Evolutionary conservation across 2,888 invertebrate genomes (phyloP).

Genomic region (Trissoscelio sp.): DNA sequence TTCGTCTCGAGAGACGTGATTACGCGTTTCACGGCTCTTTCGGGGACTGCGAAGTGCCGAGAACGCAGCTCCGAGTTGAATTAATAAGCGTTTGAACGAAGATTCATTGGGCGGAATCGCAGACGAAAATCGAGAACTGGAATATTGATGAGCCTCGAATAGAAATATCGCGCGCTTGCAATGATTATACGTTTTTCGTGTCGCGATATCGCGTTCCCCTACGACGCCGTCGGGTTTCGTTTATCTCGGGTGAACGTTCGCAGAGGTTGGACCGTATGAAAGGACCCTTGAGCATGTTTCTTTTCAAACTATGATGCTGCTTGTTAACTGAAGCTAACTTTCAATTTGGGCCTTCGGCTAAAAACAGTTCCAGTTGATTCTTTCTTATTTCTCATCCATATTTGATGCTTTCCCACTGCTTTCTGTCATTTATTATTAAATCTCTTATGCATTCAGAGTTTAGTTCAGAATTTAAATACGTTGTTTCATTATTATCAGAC

Average conservation of each 20-base stretch:
- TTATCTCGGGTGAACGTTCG: conserved; percentile 18
- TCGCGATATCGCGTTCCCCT: conserved; percentile 13
- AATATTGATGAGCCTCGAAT: conserved; percentile 59
- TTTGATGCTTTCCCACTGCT: no score
- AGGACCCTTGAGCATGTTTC: not conserved
- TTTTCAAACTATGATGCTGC: no score
- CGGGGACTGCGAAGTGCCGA: conserved; percentile 57
- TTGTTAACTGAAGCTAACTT: no score
- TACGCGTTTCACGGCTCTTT: conserved; percentile 67
- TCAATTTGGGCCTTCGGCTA: no score
- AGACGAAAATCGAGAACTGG: conserved; percentile 57
- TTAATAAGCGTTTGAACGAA: conserved; percentile 63
- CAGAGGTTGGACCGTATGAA: not conserved
- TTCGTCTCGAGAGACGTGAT: conserved; percentile 66
- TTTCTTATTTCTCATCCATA: no score
- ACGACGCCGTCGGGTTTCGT: conserved; percentile 3
- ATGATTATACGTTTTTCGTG: conserved; percentile 50
- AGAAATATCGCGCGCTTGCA: conserved; percentile 28
- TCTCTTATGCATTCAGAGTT: not conserved
- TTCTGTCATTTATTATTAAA: no score
- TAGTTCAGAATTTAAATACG: no score
- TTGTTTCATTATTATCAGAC: not conserved
- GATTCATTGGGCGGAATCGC: conserved; percentile 58
- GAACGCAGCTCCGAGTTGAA: conserved; percentile 49
- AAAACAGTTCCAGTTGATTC: no score